Base-by-base conservation (phyloP, 2,797 vertebrate genomes). In the Sebastes taczanowskii region DNA sequence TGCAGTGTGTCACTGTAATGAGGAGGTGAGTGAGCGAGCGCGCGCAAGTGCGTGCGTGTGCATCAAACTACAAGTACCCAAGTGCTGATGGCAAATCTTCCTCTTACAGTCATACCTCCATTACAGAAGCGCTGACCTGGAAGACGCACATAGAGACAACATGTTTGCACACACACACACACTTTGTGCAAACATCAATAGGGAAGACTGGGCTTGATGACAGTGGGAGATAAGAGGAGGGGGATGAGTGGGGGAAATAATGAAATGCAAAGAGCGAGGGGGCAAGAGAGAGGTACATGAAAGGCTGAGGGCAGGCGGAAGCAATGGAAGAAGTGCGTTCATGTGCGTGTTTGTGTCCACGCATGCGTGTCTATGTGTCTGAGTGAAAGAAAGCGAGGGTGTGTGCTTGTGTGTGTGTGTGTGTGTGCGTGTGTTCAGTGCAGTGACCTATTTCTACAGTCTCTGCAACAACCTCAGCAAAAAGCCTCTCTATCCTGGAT, bases 401-500 rank as follows among this genome's bases (percentile, higher is more conserved):
- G 69, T 77, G 71, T 25, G 34, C 34, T 11, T 49, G 74, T 23
- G 22, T 64, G 58, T 58, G 42, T 67, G 13, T 67, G 13, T 55
- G 62, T 69, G 66, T 55, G 61, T 73, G 78, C 74, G 82, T 81
- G 82, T 80, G 78, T 86, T 86, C 77, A 82, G 76, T 77, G 92
- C 85, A 87, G 84, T 94, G 93, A 94, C 93, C 93, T 94, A 94
- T 92, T 95, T 95, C 82, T 90, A 88, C 78, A 88, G 78, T 91
- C 82, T 91, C 83, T 91, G 84, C 85, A 90, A 88, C 90, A 92
- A 91, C 88, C 84, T 94, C 86, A 91, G 92, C 88, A 89, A 86
- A 91, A 93, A 91, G 76, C 82, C 65, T 82, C 68, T 83, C 71
- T 80, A 67, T 79, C 69, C 82, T 65, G 82, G 66, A 82, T 88